These are phyloP conservation scores for Calliphora vicina DNA, from an alignment of 1,140 invertebrate genomes.

Conservation along the genomic window DNA sequence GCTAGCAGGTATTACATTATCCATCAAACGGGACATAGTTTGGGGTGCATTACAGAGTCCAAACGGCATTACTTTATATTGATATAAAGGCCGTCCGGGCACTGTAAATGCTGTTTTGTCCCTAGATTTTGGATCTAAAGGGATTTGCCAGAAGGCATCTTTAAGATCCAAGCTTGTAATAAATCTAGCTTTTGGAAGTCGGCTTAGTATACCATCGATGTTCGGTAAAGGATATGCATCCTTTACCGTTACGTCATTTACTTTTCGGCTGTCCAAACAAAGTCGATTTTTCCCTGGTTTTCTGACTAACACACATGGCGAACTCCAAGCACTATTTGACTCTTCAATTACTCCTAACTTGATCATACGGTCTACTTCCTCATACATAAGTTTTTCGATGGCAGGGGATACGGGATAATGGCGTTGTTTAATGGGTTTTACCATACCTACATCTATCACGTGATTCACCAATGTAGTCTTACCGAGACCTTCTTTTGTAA, in stretches of 20 bases:
- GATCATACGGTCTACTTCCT: background rate
- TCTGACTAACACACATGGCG: slow-evolving; percentile 17
- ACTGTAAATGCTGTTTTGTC: slow-evolving; percentile 40
- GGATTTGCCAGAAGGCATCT: slow-evolving; percentile 38
- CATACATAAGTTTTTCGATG: slow-evolving; percentile 15
- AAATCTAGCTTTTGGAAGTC: slow-evolving; percentile 35
- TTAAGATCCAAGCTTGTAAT: slow-evolving; percentile 32
- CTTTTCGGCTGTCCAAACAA: slow-evolving; percentile 35
- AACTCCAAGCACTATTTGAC: slow-evolving; percentile 39
- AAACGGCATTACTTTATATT: slow-evolving; percentile 37
- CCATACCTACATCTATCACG: background rate
- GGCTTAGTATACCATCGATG: slow-evolving; percentile 37
- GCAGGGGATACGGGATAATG: slow-evolving; percentile 19
- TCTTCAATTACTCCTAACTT: slow-evolving; percentile 8
- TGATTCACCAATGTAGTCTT: slow-evolving; percentile 25
- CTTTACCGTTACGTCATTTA: slow-evolving; percentile 29
- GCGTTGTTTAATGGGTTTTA: slow-evolving; percentile 13
- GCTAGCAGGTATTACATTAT: slow-evolving; percentile 58
- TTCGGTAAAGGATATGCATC: slow-evolving; percentile 36
- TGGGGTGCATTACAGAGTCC: slow-evolving; percentile 44
- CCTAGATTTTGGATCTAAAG: slow-evolving; percentile 5
- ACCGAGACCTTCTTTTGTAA: slow-evolving; percentile 12
- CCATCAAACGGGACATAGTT: slow-evolving; percentile 38
- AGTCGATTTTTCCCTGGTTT: slow-evolving; percentile 36
- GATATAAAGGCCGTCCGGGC: slow-evolving; percentile 21